Conservation (phyloP, 2,113 vertebrate species). For the Thymallus thymallus region DNA sequence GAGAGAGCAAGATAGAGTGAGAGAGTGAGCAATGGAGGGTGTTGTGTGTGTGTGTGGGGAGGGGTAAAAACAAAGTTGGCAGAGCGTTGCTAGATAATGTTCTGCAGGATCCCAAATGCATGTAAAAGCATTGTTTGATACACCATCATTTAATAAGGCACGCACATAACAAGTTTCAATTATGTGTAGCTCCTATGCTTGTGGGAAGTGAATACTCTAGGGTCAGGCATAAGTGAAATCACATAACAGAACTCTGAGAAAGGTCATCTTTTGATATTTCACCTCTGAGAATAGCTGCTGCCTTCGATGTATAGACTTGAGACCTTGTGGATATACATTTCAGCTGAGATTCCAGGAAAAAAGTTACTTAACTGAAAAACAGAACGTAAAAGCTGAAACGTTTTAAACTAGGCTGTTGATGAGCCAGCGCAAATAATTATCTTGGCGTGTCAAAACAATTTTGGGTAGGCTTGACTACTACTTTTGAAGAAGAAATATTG, state of each 20-base stretch:
- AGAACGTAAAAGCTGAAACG: conserved; percentile 50
- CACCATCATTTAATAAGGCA: conserved; percentile 34
- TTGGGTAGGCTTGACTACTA: conserved; percentile 43
- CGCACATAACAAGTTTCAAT: neutral
- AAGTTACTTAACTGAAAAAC: neutral
- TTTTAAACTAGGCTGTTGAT: conserved; percentile 66
- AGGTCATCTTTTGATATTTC: too few relatives aligned
- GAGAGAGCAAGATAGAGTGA: too few relatives aligned
- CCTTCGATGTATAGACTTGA: neutral
- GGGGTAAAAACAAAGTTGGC: too few relatives aligned
- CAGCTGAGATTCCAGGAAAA: neutral
- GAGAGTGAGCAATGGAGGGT: too few relatives aligned
- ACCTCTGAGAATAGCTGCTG: neutral
- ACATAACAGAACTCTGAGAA: neutral
- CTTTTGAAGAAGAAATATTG: conserved; percentile 58
- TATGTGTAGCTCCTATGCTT: neutral
- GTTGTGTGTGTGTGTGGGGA: too few relatives aligned
- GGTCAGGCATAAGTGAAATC: neutral
- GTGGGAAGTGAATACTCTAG: neutral
- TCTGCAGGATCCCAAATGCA: conserved; percentile 9
- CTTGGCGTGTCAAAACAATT: conserved; percentile 57
- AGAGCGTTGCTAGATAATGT: conserved; percentile 20
- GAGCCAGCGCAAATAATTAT: conserved; percentile 59
- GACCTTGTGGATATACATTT: neutral
- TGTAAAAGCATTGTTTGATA: conserved; percentile 31